phyloP scores from a whole-genome alignment of 1,140 invertebrate genomes.

The Achroia grisella region DNA sequence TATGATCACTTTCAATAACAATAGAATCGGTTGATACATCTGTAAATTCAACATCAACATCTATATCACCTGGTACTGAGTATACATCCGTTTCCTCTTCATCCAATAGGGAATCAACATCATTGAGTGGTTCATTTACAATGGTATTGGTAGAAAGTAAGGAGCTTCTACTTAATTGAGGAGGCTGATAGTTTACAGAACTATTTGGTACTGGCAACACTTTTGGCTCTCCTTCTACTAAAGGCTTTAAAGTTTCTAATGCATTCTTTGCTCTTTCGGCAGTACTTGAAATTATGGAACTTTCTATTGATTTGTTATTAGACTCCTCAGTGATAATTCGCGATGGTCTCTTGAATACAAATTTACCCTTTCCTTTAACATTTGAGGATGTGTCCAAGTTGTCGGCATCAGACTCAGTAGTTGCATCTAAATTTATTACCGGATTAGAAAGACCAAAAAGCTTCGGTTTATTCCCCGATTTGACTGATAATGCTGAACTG shows the following conservation, averaged over 20 bases:
- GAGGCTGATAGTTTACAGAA: constrained; percentile 55
- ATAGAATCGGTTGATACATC: constrained; percentile 16
- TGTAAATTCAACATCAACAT: constrained; percentile 34
- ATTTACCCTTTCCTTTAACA: constrained; percentile 48
- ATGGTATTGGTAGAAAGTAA: constrained; percentile 22
- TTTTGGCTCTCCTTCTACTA: constrained; percentile 28
- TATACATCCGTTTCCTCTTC: constrained; percentile 29
- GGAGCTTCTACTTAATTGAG: constrained; percentile 33
- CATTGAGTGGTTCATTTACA: constrained; percentile 15
- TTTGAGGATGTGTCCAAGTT: too few species aligned
- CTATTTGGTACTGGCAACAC: constrained; percentile 36
- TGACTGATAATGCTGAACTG: constrained; percentile 31
- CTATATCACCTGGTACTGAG: constrained; percentile 32
- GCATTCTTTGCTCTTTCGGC: constrained; percentile 53
- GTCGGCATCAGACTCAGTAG: constrained; percentile 12
- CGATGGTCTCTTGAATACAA: constrained; percentile 63
- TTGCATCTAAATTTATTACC: constrained; percentile 12
- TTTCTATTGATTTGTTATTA: constrained; percentile 17
- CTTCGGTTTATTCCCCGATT: constrained; percentile 32
- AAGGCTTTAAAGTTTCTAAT: constrained; percentile 50
- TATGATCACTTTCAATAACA: constrained; percentile 30
- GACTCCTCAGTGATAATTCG: constrained; percentile 19
- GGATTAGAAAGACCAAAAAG: constrained; percentile 32
- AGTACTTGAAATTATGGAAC: constrained; percentile 39
- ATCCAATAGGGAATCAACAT: constrained; percentile 17